Base-by-base conservation (phyloP, 2,888 invertebrate genomes). In the Zygaena filipendulae region DNA sequence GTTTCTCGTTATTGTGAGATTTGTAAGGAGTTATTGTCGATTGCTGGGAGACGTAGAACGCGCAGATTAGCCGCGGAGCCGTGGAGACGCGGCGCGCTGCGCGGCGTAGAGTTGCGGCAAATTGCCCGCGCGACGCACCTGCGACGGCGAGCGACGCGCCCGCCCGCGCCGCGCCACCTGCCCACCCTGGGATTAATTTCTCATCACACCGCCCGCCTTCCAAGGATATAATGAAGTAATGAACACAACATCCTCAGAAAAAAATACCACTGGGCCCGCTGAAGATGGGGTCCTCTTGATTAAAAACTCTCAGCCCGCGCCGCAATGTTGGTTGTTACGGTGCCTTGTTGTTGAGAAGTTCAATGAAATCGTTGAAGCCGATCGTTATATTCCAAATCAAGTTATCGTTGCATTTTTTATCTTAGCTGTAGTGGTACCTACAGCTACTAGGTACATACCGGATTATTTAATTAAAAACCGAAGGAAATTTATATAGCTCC, bases 161-260 rank as follows among this genome's bases (percentile, higher is more conserved):
- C 55, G 39, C 49, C 26, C 23, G 18, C 32, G 25, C n/a, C n/a
- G 27, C 39, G 36, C 43, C 69, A 66, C 68, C 69, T 69, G 66
- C 61, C 52, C 50, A 42, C 52, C 54, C 49, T 49, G 71, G n/a
- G 77, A 75, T 77, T 77, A 77, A 75, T 77, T 71, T 72, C 75
- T 75, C 72, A 75, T 77, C 74, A 75, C 63, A 58, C 50, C 52
- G 51, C 50, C 51, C 54, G 59, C 61, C 52, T 61, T 53, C 56
- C 47, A 47, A 45, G 51, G 53, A 63, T 59, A 68, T 71, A 79
- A 79, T 74, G 75, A n/a, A n/a, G 68, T 71, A 68, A 62, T 16
- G 16, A 39, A 40, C 56, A 62, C 47, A 56, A 58, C 57, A 59
- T 61, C 58, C 62, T 59, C 52, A 44, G 45, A 67, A 70, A 72